Conservation (phyloP, 2,888 invertebrate species). For the Heliconius charithonia region DNA sequence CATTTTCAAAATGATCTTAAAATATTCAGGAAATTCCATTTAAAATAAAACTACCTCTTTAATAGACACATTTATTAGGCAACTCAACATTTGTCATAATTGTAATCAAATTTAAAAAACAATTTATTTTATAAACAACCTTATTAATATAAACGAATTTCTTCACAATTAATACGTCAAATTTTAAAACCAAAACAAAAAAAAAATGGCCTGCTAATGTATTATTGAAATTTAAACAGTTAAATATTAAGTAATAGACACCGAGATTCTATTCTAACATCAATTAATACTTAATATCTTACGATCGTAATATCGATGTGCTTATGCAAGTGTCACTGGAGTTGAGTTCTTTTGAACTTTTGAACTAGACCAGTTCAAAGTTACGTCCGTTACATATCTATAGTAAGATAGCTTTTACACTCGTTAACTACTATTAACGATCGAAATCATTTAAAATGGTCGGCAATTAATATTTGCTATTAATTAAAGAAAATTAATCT, state of each 20-base stretch:
- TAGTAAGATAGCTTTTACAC: background rate
- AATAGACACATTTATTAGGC: background rate
- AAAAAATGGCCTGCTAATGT: background rate
- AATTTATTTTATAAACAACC: background rate
- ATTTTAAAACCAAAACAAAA: background rate
- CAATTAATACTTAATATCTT: background rate
- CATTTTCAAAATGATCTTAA: background rate
- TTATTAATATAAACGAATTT: background rate
- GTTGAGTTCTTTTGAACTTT: background rate
- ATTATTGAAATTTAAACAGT: background rate
- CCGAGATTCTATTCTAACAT: constrained; percentile 1
- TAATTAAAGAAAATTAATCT: background rate
- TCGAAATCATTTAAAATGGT: background rate
- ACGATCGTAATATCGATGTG: background rate
- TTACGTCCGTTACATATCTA: background rate
- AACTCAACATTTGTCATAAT: constrained; percentile 12
- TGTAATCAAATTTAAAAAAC: background rate
- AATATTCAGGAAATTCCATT: background rate
- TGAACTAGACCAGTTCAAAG: background rate
- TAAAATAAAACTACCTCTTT: background rate
- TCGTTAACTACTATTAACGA: background rate
- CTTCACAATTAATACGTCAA: background rate
- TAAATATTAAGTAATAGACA: constrained; percentile 7
- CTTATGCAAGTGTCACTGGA: background rate
- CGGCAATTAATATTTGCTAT: background rate